Conservation (phyloP, 2,113 vertebrate genomes). For the Noctilio leporinus region DNA sequence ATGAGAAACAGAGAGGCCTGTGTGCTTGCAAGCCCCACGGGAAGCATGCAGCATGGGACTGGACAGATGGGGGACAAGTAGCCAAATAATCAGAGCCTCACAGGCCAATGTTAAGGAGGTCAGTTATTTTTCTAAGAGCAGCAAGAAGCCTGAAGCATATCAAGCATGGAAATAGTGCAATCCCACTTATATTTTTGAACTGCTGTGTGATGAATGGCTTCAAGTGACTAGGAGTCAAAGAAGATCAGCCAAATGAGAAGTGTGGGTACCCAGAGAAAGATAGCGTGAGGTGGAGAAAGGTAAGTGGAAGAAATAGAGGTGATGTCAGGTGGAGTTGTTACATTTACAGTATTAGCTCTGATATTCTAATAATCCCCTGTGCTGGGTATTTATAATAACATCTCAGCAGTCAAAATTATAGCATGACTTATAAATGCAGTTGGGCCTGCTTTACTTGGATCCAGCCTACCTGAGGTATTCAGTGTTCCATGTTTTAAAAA, state of each 20-base stretch:
- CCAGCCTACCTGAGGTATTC: background rate
- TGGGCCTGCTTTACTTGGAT: background rate
- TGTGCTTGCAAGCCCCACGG: background rate
- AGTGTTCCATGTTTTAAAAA: background rate
- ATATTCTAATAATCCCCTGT: background rate
- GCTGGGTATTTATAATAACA: background rate
- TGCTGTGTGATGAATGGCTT: background rate
- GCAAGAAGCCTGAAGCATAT: background rate
- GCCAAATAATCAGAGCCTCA: background rate
- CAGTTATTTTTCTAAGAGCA: background rate
- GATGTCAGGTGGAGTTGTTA: background rate
- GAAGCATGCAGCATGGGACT: background rate
- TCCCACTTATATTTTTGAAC: background rate
- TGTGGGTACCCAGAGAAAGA: background rate
- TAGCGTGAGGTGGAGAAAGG: background rate
- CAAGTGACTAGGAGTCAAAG: background rate
- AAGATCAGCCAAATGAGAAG: background rate
- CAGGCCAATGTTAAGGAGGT: background rate
- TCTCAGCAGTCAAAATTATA: background rate
- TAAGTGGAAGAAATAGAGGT: background rate
- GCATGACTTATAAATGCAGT: background rate
- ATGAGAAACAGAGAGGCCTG: background rate
- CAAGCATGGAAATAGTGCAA: background rate
- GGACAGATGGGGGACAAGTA: background rate
- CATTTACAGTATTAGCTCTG: background rate